Evolutionary conservation across 2,797 vertebrate species (phyloP).

Genomic region (Dromococcyx pavoninus): DNA sequence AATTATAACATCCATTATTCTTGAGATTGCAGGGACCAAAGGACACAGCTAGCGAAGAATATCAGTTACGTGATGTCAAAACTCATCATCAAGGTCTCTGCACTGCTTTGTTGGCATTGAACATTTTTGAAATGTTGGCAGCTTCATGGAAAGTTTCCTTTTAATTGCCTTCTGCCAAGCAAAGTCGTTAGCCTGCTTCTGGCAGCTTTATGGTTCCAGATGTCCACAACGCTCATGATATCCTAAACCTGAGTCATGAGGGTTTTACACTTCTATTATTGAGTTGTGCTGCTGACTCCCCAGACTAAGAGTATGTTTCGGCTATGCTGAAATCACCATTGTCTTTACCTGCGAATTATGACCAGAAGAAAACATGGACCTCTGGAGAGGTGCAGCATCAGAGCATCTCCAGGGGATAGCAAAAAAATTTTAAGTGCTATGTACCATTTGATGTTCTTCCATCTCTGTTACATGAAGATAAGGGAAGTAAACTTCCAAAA

Average conservation of each 20-base stretch:
- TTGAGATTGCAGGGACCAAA: neutral
- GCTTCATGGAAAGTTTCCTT: conserved; percentile 2
- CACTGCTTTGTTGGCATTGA: neutral
- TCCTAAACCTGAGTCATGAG: neutral
- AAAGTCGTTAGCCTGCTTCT: conserved; percentile 34
- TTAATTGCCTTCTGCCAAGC: conserved; percentile 13
- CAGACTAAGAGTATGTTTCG: neutral
- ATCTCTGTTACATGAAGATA: neutral
- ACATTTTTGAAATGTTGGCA: neutral
- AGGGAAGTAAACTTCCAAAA: neutral
- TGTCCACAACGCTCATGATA: conserved; percentile 31
- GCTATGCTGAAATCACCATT: neutral
- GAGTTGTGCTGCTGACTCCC: neutral
- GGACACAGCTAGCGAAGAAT: neutral
- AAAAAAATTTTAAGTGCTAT: neutral
- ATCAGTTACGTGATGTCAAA: neutral
- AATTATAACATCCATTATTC: neutral
- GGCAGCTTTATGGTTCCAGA: conserved; percentile 49
- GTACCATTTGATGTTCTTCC: neutral
- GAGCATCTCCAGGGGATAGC: neutral
- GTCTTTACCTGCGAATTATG: neutral
- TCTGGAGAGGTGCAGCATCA: neutral
- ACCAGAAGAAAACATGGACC: neutral
- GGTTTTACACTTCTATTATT: neutral
- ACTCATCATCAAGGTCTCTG: neutral